A percentile compares a stretch with the other conserved stretches of the same genome.
These are phyloP conservation scores for Lathronympha strigana DNA, from an alignment of 2,888 invertebrate genomes.

Conservation along the genomic window DNA sequence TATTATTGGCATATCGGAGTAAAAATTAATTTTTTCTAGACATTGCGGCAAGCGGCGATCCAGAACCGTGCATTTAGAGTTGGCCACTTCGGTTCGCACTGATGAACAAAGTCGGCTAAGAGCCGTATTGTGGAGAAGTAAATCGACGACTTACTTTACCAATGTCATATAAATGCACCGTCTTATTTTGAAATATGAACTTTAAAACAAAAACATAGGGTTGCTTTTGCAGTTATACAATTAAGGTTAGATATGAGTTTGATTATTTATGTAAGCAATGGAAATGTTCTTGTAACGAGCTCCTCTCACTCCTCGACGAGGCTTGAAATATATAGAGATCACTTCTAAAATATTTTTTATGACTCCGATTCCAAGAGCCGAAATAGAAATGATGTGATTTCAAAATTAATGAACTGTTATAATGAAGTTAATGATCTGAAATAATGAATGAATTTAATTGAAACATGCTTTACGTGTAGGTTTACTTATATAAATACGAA, in stretches of 20 bases:
- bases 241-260: not conserved
- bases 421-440: too few relatives aligned
- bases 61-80: conserved; percentile 37
- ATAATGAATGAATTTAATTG: too few relatives aligned
- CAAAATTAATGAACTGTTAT: too few relatives aligned
- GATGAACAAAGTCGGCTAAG: conserved; percentile 17
- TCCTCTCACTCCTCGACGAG: not conserved
- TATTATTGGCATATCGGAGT: conserved; percentile 42
- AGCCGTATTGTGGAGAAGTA: conserved; percentile 10
- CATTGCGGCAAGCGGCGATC: conserved; percentile 43
- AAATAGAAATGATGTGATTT: not conserved
- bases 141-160: not conserved
- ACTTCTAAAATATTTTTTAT: not conserved
- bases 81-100: conserved; percentile 23
- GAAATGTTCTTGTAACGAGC: not conserved
- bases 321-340: conserved; percentile 7
- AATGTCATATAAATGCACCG: not conserved
- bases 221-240: not conserved
- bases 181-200: not conserved
- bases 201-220: not conserved
- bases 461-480: too few relatives aligned
- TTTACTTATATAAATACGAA: too few relatives aligned
- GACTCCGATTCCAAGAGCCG: not conserved
- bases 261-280: conserved; percentile 2
- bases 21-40: conserved; percentile 47